Evolutionary conservation across 1,140 invertebrate species (phyloP), one percentile per base, ranked within the genome.

Genomic region (Carposina sasakii): DNA sequence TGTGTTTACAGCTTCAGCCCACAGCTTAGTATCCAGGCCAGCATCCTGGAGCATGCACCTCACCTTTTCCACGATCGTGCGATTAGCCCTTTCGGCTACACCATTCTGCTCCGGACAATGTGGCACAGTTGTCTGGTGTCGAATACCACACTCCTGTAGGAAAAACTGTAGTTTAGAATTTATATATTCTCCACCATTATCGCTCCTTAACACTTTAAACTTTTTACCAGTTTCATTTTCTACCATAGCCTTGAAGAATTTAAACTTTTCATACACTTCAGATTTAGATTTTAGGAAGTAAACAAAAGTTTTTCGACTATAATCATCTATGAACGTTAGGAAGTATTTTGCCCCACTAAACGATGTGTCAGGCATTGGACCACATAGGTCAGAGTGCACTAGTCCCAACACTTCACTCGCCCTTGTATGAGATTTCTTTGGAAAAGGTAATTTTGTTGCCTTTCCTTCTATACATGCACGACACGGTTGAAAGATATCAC

Each of bases 241-340:
- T 69, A 74, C 90, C 88, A 31, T 87, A 87, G 65, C 89, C 88
- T 52, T 88, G 76, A 10, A 89, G 68, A 57, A 88, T 37, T 19
- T 17, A 19, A 37, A 37, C 4, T 37, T 8, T 19, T 37, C 34
- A 5, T 8, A 37, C 3, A 88, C 56, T 89, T 41, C 78, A 60
- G 84, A 74, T 60, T 44, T 44, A 4, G 3, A 12, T n/a, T 44
- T 44, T 10, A 44, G 17, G 20, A 44, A 44, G 20, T 44, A 78
- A 20, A 75, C 54, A 51, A 63, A 63, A n/a, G 49, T 43, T 42
- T 55, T 73, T 36, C 50, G 22, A 33, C 54, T 53, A 19, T 16
- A 60, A 19, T 81, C 61, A 56, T 85, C 77, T 44, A 65, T 79
- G 22, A 83, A 63, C 0, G 59, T 10, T 10, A 84, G 16, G 54